Base-by-base conservation (phyloP, 2,888 invertebrate genomes). In the Adineta ricciae region DNA sequence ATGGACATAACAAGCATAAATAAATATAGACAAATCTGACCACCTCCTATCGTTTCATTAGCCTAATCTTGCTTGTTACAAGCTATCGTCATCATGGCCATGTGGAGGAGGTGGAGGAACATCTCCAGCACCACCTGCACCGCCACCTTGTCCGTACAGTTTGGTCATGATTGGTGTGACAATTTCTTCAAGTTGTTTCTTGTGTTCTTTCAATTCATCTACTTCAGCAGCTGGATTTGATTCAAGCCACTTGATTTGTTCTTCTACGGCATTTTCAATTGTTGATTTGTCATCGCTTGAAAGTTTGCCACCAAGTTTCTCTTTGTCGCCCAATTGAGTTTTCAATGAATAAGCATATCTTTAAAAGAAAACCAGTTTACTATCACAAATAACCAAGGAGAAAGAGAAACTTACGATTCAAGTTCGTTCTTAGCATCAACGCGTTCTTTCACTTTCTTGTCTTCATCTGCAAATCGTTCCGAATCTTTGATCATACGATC, bases 401-500 rank as follows among this genome's bases (percentile, higher is more conserved):
- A 50, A 50, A 11, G 21, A 50, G 14, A 8, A 8, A 50, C 14
- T 50, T 50, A 86, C 89, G 88, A 73, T 73, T 73, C 73, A 16
- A 73, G 93, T 90, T 98, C 97, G 90, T 98, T 98, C 87, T 96
- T 94, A 5, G 97, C 94, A 90, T 98, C 98, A 5, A 98, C 96
- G 84, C 94, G 93, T 91, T 97, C 90, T 87, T 90, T 90, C 4
- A 96, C 92, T 91, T 96, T 96, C 92, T 97, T 97, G 91, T 99
- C 99, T 88, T 99, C 98, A 89, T 98, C 98, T 27, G 97, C 96
- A 91, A 97, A 99, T 91, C 95, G 96, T 92, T 99, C 99, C 0
- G 98, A 97, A 90, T 99, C 98, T 87, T 95, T 95, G 91, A 99
- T 97, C 98, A 99, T 99, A 87, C 96, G 93, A 90, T 99, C 97